Evolutionary conservation across 2,797 vertebrate genomes (phyloP).

Genomic region (Pristis pectinata): DNA sequence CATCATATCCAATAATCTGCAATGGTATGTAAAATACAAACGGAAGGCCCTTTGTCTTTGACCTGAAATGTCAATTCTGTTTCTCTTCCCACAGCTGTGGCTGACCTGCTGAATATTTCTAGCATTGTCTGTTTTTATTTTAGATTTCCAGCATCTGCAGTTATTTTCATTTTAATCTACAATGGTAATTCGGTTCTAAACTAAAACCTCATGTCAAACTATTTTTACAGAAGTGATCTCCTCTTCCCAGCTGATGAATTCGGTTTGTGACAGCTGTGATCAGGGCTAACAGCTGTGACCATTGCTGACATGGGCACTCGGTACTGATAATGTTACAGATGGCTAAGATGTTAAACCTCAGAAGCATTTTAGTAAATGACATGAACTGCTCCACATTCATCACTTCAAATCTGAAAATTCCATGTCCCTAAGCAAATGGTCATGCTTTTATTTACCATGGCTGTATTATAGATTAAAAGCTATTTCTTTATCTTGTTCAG

Average conservation of each 20-base stretch:
- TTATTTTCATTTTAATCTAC: too few relatives aligned
- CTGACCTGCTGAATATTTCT: too few relatives aligned
- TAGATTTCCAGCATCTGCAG: too few relatives aligned
- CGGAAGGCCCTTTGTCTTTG: too few relatives aligned
- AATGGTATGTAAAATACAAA: too few relatives aligned
- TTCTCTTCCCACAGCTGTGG: too few relatives aligned
- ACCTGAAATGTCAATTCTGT: too few relatives aligned
- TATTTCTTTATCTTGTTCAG: slow-evolving; percentile 48
- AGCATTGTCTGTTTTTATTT: too few relatives aligned
- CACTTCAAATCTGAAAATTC: neutral
- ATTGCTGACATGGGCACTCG: neutral
- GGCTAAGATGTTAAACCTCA: neutral
- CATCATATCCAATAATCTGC: neutral
- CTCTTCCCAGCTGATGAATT: neutral
- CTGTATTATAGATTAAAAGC: neutral
- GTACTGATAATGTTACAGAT: neutral
- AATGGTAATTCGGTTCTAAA: neutral
- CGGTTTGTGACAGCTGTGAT: neutral
- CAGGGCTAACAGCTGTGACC: neutral
- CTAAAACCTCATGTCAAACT: neutral
- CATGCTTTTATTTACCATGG: neutral
- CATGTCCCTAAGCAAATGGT: neutral
- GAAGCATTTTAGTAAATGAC: neutral
- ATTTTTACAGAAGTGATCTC: neutral
- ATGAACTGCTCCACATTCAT: neutral